phyloP scores from a whole-genome alignment of 2,113 vertebrate genomes.

The Sigmodon hispidus region DNA sequence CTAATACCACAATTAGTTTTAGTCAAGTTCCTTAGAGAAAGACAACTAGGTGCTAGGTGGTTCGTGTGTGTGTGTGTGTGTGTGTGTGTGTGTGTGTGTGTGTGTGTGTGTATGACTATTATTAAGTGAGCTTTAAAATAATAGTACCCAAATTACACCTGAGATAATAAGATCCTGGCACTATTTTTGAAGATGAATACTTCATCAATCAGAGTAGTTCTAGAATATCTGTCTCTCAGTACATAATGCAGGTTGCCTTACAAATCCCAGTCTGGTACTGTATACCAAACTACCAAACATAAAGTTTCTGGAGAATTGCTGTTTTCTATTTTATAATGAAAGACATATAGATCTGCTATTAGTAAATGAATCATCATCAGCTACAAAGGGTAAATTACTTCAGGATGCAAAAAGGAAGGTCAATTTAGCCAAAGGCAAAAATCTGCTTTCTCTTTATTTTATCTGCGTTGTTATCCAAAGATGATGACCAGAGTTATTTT shows the following conservation, averaged over 20 bases:
- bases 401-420: not conserved
- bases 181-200: not conserved
- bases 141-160: not conserved
- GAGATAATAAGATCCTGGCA: not conserved
- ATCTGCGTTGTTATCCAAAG: not conserved
- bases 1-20: not conserved
- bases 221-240: not conserved
- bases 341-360: not conserved
- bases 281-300: too few relatives aligned
- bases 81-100: not conserved
- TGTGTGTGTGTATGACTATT: not conserved
- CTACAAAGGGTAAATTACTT: too few relatives aligned
- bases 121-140: not conserved
- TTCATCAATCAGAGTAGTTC: not conserved
- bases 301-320: not conserved
- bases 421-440: not conserved
- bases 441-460: not conserved
- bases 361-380: not conserved
- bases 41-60: fast-evolving
- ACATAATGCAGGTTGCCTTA: not conserved
- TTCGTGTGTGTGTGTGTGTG: not conserved
- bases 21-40: not conserved
- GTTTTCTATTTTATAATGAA: not conserved
- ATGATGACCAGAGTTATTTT: not conserved
- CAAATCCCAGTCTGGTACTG: not conserved